Base-by-base conservation (phyloP, 2,888 invertebrate genomes). In the Horisme vitalbata region DNA sequence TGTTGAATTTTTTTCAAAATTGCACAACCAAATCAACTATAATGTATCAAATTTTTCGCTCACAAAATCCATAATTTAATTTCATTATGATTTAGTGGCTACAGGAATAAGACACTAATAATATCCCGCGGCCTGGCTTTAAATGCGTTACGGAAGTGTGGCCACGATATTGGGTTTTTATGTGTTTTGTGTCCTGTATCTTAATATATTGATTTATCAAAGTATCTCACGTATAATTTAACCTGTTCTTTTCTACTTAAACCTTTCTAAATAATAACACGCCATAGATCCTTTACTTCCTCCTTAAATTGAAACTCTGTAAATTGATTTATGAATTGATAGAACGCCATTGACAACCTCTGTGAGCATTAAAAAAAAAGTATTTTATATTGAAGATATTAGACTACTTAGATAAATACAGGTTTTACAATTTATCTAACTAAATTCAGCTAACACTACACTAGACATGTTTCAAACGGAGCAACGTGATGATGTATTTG, bases 401-500 rank as follows among this genome's bases (percentile, higher is more conserved):
- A 5, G 11, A n/a, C 26, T 20, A 30, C 28, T 30, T 7, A 18
- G 2, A 9, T n/a, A 10, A 11, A 5, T 37, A n/a, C 23, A 26
- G 4, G 10, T 27, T 18, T 34, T 45, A 32, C 48, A 45, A 45
- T 52, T 38, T 35, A 50, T 49, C 47, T 37, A 45, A 44, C 43
- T 43, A 37, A 48, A 41, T 32, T 41, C 9, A 31, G 34, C 26
- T 26, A 45, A 30, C 15, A 33, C 15, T 31, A 44, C 34, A 31
- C 47, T 36, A 58, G 44, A 48, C 50, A 31, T 21, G 48, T 41
- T 47, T 52, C 57, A 57, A 50, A 58, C 55, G 57, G 44, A 39
- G 55, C 61, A 41, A 71, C 74, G 53, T 57, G 20, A 59, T 62
- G 58, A 34, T 55, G 51, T 61, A 51, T 52, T 71, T 84, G 83